phyloP scores from a whole-genome alignment of 2,888 invertebrate genomes.

The Noctua pronuba region DNA sequence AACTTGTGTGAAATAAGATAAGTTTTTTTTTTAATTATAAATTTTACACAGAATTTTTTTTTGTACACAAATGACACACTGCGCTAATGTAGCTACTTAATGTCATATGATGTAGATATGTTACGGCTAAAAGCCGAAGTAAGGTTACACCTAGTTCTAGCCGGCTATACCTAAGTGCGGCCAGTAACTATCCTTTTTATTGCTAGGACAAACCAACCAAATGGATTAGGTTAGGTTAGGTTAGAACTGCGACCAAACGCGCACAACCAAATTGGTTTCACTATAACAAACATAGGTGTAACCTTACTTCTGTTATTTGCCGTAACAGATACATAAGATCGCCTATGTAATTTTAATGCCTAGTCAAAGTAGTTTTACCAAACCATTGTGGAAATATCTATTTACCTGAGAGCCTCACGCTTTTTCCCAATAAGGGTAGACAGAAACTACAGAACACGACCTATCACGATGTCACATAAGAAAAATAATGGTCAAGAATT shows the following conservation, averaged over 20 bases:
- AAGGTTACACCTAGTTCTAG: too few species aligned
- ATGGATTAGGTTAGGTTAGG: too few species aligned
- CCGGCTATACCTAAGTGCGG: too few species aligned
- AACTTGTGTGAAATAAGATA: constrained; percentile 3
- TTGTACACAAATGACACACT: background rate
- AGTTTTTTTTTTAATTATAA: background rate
- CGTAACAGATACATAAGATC: background rate
- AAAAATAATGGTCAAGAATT: background rate
- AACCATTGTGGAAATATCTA: background rate
- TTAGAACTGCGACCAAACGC: too few species aligned
- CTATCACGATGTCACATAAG: background rate
- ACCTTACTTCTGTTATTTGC: too few species aligned
- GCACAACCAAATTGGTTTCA: too few species aligned
- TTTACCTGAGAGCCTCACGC: background rate
- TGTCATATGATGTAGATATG: background rate
- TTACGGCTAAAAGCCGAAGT: too few species aligned
- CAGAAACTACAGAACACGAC: background rate
- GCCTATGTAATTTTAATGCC: background rate
- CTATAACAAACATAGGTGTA: too few species aligned
- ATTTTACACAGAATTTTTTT: background rate
- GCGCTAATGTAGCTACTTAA: background rate
- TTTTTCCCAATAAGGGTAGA: background rate
- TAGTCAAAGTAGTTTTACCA: background rate
- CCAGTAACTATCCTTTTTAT: too few species aligned
- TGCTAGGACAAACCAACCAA: too few species aligned